phyloP scores from a whole-genome alignment of 53 echinoderm and acorn worm species.

The Glandiceps talaboti region DNA sequence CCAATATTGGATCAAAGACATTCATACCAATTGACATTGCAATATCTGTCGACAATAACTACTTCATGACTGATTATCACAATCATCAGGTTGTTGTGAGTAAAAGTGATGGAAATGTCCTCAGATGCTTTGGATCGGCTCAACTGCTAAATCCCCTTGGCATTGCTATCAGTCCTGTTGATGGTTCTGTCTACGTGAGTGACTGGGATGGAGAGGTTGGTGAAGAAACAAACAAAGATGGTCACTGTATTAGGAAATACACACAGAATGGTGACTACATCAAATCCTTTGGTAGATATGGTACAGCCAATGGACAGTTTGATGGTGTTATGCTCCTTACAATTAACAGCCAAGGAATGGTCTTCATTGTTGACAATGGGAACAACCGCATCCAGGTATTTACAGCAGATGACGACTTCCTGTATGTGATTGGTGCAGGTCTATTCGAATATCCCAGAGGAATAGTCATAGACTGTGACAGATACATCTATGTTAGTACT shows the following conservation, averaged over 20 bases:
- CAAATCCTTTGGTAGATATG: conserved; percentile 35
- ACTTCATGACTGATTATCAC: not conserved
- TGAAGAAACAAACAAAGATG: too few species aligned
- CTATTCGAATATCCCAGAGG: too few species aligned
- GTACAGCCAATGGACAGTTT: conserved; percentile 54
- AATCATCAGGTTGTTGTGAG: not conserved
- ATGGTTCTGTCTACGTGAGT: not conserved
- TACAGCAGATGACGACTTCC: conserved; percentile 54
- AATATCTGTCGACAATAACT: not conserved
- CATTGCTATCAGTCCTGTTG: not conserved
- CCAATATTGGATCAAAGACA: not conserved
- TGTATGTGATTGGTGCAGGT: conserved; percentile 72
- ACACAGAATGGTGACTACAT: conserved; percentile 61
- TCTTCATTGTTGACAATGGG: conserved; percentile 91
- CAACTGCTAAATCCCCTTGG: not conserved
- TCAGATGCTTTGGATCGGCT: not conserved
- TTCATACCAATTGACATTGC: not conserved
- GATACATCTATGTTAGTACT: too few species aligned
- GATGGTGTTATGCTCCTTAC: conserved; percentile 69
- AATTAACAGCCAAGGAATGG: conserved; percentile 57
- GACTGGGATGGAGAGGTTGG: not conserved
- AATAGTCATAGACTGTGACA: too few species aligned
- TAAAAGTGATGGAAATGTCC: not conserved
- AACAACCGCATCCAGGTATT: conserved; percentile 83
- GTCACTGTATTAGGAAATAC: conserved; percentile 19